phyloP scores from a whole-genome alignment of 1,140 invertebrate genomes.

The Drosophila teissieri region DNA sequence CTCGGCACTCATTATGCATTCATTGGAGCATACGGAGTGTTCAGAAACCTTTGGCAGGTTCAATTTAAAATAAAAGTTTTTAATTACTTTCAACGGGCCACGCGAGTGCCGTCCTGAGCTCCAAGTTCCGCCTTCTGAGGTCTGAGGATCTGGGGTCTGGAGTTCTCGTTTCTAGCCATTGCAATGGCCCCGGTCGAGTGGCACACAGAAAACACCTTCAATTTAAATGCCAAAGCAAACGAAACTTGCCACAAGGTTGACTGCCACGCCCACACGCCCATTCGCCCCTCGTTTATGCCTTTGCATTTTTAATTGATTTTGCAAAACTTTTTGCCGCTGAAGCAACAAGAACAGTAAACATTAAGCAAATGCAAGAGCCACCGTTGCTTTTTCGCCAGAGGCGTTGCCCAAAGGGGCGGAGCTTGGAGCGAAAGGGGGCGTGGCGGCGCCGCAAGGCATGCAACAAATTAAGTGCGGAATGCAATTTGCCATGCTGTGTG shows the following conservation, averaged over 20 bases:
- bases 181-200: constrained; percentile 12
- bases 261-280: constrained; percentile 12
- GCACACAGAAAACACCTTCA: constrained; percentile 54
- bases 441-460: constrained; percentile 56
- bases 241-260: constrained; percentile 59
- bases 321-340: constrained; percentile 44
- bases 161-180: constrained; percentile 12
- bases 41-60: constrained; percentile 44
- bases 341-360: constrained; percentile 43
- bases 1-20: constrained; percentile 37
- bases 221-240: constrained; percentile 58
- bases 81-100: constrained; percentile 57
- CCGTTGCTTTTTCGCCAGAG: constrained; percentile 10
- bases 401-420: constrained; percentile 3
- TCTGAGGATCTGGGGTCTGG: not conserved
- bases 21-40: constrained; percentile 27
- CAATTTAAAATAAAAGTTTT: constrained; percentile 65
- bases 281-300: constrained; percentile 31
- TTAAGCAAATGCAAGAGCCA: constrained; percentile 36
- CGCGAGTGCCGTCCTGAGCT: constrained; percentile 23
- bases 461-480: constrained; percentile 76
- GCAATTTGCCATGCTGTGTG: constrained; percentile 43
- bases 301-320: constrained; percentile 74
- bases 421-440: constrained; percentile 7
- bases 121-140: not conserved